Percentiles rank a stretch among this genome's conserved stretches.
These are phyloP conservation scores for Abscondita cerata DNA, from an alignment of 2,888 invertebrate genomes.

Conservation along the genomic window DNA sequence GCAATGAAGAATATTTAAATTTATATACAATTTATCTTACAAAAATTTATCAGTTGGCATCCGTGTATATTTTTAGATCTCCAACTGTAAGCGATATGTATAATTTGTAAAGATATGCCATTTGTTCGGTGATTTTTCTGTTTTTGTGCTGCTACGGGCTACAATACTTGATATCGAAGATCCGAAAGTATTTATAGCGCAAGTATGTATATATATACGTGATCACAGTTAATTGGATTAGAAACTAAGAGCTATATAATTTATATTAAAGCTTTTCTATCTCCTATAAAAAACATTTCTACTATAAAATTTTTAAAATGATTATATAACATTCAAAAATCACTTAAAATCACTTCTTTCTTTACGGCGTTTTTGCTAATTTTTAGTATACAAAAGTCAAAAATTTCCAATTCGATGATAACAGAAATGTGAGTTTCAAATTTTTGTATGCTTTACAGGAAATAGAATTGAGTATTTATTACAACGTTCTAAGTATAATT, in stretches of 20 bases:
- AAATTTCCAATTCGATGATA: too few relatives aligned
- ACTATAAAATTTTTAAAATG: background rate
- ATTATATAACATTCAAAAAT: too few relatives aligned
- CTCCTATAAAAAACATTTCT: slow-evolving; percentile 20
- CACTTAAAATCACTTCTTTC: too few relatives aligned
- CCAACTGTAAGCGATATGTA: slow-evolving; percentile 61
- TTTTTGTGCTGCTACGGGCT: slow-evolving; percentile 32
- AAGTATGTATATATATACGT: slow-evolving; percentile 41
- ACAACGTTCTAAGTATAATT: slow-evolving; percentile 14
- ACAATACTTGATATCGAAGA: slow-evolving; percentile 37
- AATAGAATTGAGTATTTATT: slow-evolving; percentile 17
- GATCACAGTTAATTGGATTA: slow-evolving; percentile 56
- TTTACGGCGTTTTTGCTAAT: too few relatives aligned
- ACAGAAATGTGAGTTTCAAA: too few relatives aligned
- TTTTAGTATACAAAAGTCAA: background rate
- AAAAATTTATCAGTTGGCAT: slow-evolving; percentile 45
- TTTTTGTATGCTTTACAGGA: slow-evolving; percentile 18
- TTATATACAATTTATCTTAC: slow-evolving; percentile 47
- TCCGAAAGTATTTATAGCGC: slow-evolving; percentile 47
- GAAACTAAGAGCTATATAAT: slow-evolving; percentile 29
- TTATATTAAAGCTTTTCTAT: slow-evolving; percentile 24
- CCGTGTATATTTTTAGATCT: slow-evolving; percentile 47
- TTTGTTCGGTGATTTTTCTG: slow-evolving; percentile 38
- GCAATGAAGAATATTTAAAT: slow-evolving; percentile 26
- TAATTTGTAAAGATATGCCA: slow-evolving; percentile 55